Evolutionary conservation across 1,140 invertebrate genomes (phyloP), one percentile per base, ranked within the genome.

Genomic region (Caenorhabditis briggsae): DNA sequence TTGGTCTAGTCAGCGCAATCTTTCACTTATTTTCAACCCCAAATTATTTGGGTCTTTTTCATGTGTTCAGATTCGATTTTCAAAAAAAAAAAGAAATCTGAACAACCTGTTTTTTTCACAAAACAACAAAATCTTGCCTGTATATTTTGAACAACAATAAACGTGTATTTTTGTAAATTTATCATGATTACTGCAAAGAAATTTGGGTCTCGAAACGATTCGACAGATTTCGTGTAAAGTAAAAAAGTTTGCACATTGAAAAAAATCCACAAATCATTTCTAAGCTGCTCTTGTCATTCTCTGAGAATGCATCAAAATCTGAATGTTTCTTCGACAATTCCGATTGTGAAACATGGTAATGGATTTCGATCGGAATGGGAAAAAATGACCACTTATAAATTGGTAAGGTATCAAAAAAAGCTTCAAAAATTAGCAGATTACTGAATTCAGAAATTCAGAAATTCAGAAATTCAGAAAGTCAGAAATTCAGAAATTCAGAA

Each of bases 81-180:
- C 33, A 33, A 33, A 33, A 33, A 33, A 33, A 33, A 33, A 33
- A 33, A 11, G 64, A 70, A 43, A 70, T 46, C 18, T 25, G 33
- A 33, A n/a, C 8, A 6, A n/a, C 11, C 7, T 61, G 11, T 12
- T 18, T 61, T 25, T n/a, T 64, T 33, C 25, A 64, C 59, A 70
- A 12, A 43, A 70, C 70, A 41, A 23, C 33, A 46, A 33, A 33
- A 50, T 78, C 70, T 78, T 78, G 70, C 70, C 70, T 78, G 70
- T 78, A 78, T 78, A 78, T 78, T 78, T 78, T 78, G 70, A 50
- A 78, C 46, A 46, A 25, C 46, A 78, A 78, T 78, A 78, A 78
- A 78, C 70, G 70, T 78, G 70, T 78, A 78, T 78, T 78, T 78
- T 50, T 78, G 56, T 33, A 33, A 2, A 3, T 2, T 33, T 33